Evolutionary conservation across 2,113 vertebrate species (phyloP).

Genomic region (Climacteris rufus): DNA sequence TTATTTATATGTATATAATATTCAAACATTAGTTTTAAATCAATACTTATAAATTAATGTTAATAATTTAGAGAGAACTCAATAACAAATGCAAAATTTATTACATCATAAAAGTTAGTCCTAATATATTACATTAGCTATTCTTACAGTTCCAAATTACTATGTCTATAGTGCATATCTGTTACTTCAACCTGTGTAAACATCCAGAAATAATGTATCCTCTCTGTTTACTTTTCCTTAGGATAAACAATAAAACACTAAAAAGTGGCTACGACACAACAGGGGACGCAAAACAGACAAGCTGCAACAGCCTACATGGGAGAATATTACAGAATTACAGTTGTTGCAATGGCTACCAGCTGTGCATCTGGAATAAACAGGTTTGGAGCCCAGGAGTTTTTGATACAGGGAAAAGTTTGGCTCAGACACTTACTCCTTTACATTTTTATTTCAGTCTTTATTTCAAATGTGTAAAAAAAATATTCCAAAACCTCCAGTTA

Average conservation of each 20-base stretch:
- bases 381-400: conserved; percentile 25
- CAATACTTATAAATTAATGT: conserved; percentile 62
- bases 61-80: conserved; percentile 45
- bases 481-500: background rate
- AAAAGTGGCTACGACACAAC: conserved; percentile 48
- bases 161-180: background rate
- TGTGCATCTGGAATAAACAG: conserved; percentile 61
- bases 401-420: conserved; percentile 5
- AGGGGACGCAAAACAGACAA: conserved; percentile 41
- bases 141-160: conserved; percentile 16
- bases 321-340: conserved; percentile 62
- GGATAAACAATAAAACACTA: conserved; percentile 63
- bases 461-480: background rate
- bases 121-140: background rate
- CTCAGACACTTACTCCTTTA: background rate
- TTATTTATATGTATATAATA: conserved; percentile 20
- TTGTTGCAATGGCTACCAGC: conserved; percentile 54
- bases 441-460: conserved; percentile 23
- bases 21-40: conserved; percentile 32
- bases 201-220: background rate
- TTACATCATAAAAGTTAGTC: conserved; percentile 14
- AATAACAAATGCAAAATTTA: conserved; percentile 63
- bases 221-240: conserved; percentile 59
- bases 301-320: conserved; percentile 31
- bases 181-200: background rate